phyloP scores from a whole-genome alignment of 2,888 invertebrate genomes.

The Aspidiotus destructor region DNA sequence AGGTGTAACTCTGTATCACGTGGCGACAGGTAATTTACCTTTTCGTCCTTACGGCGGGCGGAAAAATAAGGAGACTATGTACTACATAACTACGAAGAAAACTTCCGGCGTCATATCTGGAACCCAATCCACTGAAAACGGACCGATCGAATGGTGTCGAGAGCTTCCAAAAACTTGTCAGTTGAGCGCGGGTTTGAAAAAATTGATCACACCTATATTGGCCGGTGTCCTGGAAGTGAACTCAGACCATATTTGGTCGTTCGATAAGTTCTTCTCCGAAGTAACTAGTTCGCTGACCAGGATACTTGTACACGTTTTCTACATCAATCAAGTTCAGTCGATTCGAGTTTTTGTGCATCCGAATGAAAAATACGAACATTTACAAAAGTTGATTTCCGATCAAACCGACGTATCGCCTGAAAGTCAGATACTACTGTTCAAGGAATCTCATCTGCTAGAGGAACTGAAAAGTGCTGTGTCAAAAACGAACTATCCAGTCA shows the following conservation, averaged over 20 bases:
- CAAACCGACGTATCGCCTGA: slow-evolving; percentile 74
- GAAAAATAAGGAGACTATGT: slow-evolving; percentile 92
- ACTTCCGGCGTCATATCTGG: slow-evolving; percentile 84
- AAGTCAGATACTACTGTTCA: slow-evolving; percentile 72
- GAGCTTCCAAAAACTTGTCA: slow-evolving; percentile 79
- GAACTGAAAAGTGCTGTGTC: slow-evolving; percentile 57
- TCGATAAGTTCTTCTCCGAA: slow-evolving; percentile 82
- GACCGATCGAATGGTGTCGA: slow-evolving; percentile 81
- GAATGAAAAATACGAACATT: slow-evolving; percentile 58
- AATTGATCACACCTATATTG: slow-evolving; percentile 75
- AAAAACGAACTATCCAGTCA: slow-evolving; percentile 58
- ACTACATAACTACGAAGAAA: slow-evolving; percentile 88
- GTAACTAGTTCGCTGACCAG: slow-evolving; percentile 67
- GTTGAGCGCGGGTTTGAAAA: slow-evolving; percentile 71
- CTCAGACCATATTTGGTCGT: slow-evolving; percentile 80
- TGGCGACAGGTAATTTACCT: slow-evolving; percentile 88
- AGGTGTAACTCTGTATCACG: slow-evolving; percentile 88
- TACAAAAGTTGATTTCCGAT: slow-evolving; percentile 71
- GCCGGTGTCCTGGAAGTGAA: slow-evolving; percentile 64
- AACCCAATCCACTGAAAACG: slow-evolving; percentile 82
- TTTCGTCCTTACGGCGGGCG: slow-evolving; percentile 90
- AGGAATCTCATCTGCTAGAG: slow-evolving; percentile 54
- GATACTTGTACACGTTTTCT: slow-evolving; percentile 68
- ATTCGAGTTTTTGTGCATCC: slow-evolving; percentile 72
- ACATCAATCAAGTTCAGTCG: slow-evolving; percentile 68